Evolutionary conservation across 2,797 vertebrate species (phyloP), one percentile per base, ranked within the genome.

Genomic region (Sebastes jordani): DNA sequence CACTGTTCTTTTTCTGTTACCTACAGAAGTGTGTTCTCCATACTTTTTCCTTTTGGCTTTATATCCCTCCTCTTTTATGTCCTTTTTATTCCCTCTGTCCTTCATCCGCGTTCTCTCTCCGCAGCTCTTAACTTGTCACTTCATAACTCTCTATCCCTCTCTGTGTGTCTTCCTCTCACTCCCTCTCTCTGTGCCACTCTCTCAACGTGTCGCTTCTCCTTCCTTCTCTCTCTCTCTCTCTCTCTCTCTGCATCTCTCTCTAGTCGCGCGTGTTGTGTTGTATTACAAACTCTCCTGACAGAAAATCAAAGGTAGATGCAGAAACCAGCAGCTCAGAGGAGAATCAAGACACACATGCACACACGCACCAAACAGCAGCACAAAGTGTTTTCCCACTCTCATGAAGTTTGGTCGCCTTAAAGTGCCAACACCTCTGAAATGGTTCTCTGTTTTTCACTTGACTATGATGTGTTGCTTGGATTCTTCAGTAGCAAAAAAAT

Each of bases 231-330:
- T 42, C 36, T n/a, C 22, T 27, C 4, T 52, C 18, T n/a, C n/a
- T 42, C 36, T n/a, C 22, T 61, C n/a, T 78, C 76, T 61, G 23
- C 23, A 0, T 49, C 49, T 54, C 49, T 54, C 49, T 54, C 25
- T 18, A n/a, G 64, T 76, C 11, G 10, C 81, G 69, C 5, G 4
- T 58, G 66, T 67, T 80, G 34, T 74, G 74, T 74, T 76, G 79
- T 87, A 74, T 76, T 91, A 89, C 84, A 89, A 82, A 75, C 78
- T 79, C 77, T 81, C 72, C 25, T 86, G 80, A 86, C 86, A 88
- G 85, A 78, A 89, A 90, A 86, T 89, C 79, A 89, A 91, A 91
- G 82, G 42, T 65, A 81, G 70, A 88, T 71, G 75, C 74, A 78
- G 62, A 70, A 82, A 82, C 62, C 52, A 25, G 49, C 69, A 38